These are phyloP conservation scores for Hesperophylax magnus DNA, from an alignment of 1,140 invertebrate genomes.

Conservation along the genomic window DNA sequence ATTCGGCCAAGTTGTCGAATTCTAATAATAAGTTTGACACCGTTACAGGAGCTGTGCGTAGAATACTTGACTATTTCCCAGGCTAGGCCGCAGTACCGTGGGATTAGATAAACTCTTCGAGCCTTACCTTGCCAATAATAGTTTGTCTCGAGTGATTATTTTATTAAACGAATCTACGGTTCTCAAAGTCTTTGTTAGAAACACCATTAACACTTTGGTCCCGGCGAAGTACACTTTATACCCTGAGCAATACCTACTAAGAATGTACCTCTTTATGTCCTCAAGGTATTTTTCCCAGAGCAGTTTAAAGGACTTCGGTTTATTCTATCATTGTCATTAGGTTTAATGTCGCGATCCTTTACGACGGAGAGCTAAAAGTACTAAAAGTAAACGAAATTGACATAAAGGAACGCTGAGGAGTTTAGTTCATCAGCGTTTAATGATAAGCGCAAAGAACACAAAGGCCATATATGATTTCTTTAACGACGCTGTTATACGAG, in stretches of 20 bases:
- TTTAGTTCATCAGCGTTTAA: constrained; percentile 9
- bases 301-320: not conserved
- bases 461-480: not conserved
- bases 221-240: not conserved
- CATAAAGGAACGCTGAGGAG: not conserved
- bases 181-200: constrained; percentile 4
- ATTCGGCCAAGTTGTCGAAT: too few relatives aligned
- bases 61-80: not conserved
- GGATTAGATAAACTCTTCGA: not conserved
- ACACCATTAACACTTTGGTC: constrained; percentile 3
- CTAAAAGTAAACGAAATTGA: constrained; percentile 20
- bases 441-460: not conserved
- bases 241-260: too few relatives aligned
- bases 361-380: not conserved
- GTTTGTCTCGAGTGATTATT: constrained; percentile 16
- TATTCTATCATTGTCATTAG: constrained; percentile 13
- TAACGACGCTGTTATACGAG: not conserved
- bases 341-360: constrained; percentile 32
- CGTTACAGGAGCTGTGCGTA: too few relatives aligned
- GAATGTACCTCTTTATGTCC: not conserved
- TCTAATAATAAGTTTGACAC: too few relatives aligned
- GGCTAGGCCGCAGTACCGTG: not conserved
- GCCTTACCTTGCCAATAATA: not conserved
- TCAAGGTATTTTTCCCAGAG: not conserved
- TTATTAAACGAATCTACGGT: constrained; percentile 14